Evolutionary conservation across 92 coral and sea anemone genomes (phyloP).

Genomic region (Virgularia gustaviana): DNA sequence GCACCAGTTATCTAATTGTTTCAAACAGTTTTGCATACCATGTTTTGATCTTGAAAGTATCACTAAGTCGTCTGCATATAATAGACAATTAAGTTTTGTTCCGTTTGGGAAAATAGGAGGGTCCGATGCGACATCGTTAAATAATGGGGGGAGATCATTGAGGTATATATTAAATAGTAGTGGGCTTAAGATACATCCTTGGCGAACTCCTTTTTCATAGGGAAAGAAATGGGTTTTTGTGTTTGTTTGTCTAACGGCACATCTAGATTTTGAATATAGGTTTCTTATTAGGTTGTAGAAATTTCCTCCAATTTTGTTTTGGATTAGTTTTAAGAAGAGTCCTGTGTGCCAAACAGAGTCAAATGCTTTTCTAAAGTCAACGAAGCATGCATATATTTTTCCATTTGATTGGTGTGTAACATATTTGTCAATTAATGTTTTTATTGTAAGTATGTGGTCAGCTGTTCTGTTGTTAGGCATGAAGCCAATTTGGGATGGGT

Average conservation of each 20-base stretch:
- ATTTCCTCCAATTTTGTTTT: slow-evolving; percentile 23
- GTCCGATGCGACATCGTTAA: slow-evolving; percentile 4
- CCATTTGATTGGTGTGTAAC: slow-evolving; percentile 28
- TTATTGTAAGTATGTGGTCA: slow-evolving; percentile 46
- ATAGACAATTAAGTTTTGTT: slow-evolving; percentile 12
- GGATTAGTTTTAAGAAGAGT: slow-evolving; percentile 24
- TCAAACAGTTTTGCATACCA: slow-evolving; percentile 12
- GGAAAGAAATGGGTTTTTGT: background rate
- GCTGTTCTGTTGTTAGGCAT: slow-evolving; percentile 44
- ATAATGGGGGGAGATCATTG: slow-evolving; percentile 20
- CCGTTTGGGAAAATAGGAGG: slow-evolving; percentile 24
- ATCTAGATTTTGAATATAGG: slow-evolving; percentile 40
- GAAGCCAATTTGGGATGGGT: slow-evolving; percentile 49
- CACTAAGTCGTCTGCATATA: slow-evolving; percentile 33
- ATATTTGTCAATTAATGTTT: slow-evolving; percentile 45
- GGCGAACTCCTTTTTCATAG: slow-evolving; percentile 18
- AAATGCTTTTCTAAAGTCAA: slow-evolving; percentile 56
- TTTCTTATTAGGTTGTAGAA: slow-evolving; percentile 42
- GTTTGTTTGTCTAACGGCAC: slow-evolving; percentile 1
- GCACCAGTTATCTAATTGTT: background rate
- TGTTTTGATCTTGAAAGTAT: slow-evolving; percentile 24
- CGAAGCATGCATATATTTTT: slow-evolving; percentile 49
- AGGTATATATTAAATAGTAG: slow-evolving; percentile 21
- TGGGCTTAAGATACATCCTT: slow-evolving; percentile 13
- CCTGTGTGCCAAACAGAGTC: slow-evolving; percentile 61